Evolutionary conservation across 1,140 invertebrate genomes (phyloP).

Genomic region (Asobara japonica): DNA sequence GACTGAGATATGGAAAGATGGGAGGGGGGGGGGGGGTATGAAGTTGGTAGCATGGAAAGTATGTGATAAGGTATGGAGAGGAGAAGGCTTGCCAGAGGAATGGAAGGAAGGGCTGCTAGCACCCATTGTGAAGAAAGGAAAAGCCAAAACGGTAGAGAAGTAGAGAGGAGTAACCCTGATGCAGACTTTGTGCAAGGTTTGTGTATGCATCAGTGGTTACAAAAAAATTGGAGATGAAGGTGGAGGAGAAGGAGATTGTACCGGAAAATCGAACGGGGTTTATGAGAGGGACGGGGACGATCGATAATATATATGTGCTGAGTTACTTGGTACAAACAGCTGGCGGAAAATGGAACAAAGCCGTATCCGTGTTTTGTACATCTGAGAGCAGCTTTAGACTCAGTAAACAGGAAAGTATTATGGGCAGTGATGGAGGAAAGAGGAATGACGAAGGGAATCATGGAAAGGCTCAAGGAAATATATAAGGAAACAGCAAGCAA

Average conservation of each 20-base stretch:
- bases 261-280: slow-evolving; percentile 26
- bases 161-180: slow-evolving; percentile 44
- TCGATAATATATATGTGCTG: slow-evolving; percentile 34
- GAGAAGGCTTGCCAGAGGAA: slow-evolving; percentile 37
- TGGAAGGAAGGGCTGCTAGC: slow-evolving; percentile 40
- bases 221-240: slow-evolving; percentile 16
- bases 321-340: slow-evolving; percentile 14
- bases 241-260: slow-evolving; percentile 23
- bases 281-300: slow-evolving; percentile 30
- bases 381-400: slow-evolving; percentile 36
- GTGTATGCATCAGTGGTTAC: slow-evolving; percentile 19
- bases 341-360: slow-evolving; percentile 13
- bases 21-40: too few species aligned
- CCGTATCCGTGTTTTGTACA: slow-evolving; percentile 26
- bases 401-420: slow-evolving; percentile 23
- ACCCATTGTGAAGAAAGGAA: slow-evolving; percentile 46
- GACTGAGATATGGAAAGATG: too few species aligned
- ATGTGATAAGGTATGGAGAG: slow-evolving; percentile 25
- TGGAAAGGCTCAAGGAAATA: slow-evolving; percentile 28
- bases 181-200: slow-evolving; percentile 16
- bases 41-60: neutral
- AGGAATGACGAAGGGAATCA: slow-evolving; percentile 24
- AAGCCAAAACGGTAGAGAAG: slow-evolving; percentile 36
- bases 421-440: slow-evolving; percentile 25
- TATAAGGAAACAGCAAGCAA: slow-evolving; percentile 20